Evolutionary conservation across 2,113 vertebrate species (phyloP).

Genomic region (Eubucco bourcierii): DNA sequence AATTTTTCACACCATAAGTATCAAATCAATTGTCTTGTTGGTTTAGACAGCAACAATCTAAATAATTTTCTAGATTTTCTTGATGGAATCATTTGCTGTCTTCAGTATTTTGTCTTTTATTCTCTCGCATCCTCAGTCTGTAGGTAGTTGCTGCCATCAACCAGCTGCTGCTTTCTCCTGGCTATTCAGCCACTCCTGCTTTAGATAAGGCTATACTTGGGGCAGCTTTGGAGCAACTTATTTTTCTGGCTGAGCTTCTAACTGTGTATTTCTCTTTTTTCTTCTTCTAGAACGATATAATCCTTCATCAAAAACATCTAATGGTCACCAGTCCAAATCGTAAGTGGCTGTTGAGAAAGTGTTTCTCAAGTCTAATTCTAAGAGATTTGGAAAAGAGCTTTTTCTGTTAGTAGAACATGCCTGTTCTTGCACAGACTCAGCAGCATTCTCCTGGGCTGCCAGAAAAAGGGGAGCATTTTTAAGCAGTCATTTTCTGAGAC

Average conservation of each 20-base stretch:
- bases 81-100: background rate
- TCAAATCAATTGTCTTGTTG: background rate
- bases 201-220: background rate
- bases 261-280: background rate
- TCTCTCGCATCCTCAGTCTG: background rate
- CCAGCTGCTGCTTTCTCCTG: background rate
- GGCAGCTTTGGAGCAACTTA: background rate
- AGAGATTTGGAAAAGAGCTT: background rate
- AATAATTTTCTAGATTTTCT: background rate
- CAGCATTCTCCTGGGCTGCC: background rate
- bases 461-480: background rate
- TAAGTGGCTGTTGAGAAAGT: slow-evolving; percentile 69
- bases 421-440: background rate
- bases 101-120: background rate
- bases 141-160: background rate
- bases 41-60: background rate
- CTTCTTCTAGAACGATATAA: slow-evolving; percentile 86
- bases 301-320: slow-evolving; percentile 88
- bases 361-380: fast-evolving
- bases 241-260: background rate
- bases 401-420: background rate
- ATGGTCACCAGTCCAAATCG: slow-evolving; percentile 89
- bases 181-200: background rate
- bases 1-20: background rate
- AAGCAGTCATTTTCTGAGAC: background rate